Conservation (phyloP, 2,797 vertebrate species). For the Benthosema pterotum region DNA sequence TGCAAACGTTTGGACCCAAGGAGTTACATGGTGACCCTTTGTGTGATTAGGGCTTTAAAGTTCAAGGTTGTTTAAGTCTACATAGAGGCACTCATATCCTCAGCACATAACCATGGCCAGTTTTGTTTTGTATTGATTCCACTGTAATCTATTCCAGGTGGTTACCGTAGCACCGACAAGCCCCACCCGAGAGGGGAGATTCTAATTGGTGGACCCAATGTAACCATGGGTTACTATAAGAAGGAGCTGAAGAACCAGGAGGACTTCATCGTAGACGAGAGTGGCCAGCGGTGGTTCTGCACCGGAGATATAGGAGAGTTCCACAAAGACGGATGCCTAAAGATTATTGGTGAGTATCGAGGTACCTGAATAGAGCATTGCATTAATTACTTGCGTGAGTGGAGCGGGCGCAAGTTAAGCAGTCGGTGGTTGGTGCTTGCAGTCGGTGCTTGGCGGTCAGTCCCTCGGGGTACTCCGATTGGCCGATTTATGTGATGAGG, state of each 20-base stretch:
- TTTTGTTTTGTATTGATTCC: no score
- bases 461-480: no score
- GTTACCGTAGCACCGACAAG: constrained; percentile 89
- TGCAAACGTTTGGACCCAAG: no score
- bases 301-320: constrained; percentile 96
- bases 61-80: constrained; percentile 30
- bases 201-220: constrained; percentile 91
- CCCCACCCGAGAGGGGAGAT: constrained; percentile 94
- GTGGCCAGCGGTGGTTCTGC: constrained; percentile 92
- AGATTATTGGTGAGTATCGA: constrained; percentile 91
- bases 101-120: no score
- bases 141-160: constrained; percentile 74
- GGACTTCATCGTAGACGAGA: constrained; percentile 89
- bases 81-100: constrained; percentile 14
- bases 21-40: no score
- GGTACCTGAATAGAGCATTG: no score
- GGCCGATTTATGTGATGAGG: no score
- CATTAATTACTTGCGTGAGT: no score
- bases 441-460: no score
- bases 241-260: constrained; percentile 80
- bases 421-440: no score
- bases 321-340: constrained; percentile 91
- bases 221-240: constrained; percentile 96
- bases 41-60: no score
- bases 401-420: no score